Evolutionary conservation across 2,888 invertebrate genomes (phyloP), one percentile per base, ranked within the genome.

Genomic region (Byasa hedistus): DNA sequence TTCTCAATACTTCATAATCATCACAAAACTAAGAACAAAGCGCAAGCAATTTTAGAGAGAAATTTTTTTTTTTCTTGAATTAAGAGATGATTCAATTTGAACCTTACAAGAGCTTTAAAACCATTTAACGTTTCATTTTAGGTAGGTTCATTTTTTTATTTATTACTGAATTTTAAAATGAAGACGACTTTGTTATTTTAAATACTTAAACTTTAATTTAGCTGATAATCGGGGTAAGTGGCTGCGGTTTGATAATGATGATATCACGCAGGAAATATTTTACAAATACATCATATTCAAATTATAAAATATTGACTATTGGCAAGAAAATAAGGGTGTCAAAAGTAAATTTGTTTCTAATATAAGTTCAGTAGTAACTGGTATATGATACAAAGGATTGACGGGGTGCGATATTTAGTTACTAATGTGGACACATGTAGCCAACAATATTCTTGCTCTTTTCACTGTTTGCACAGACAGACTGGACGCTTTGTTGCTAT

Each of bases 401-500:
- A 48, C 48, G n/a, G n/a, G 19, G 19, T 7, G n/a, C 48, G 8
- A 48, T n/a, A 48, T 48, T 48, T 48, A n/a, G 48, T 48, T 48
- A n/a, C 48, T 39, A 48, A 48, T 48, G n/a, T 48, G 48, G n/a
- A 48, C 48, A 48, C 48, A 5, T 57, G 32, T 32, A 17, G n/a
- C 23, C 19, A 32, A 22, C 19, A 32, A 61, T 52, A n/a, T 19
- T 32, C 52, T 54, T 36, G 36, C 27, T 48, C 4, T 23, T 22
- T 15, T 48, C 17, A 57, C 57, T 23, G 51, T 21, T 27, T n/a
- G 17, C 52, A 19, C 17, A 17, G 44, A 7, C n/a, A 48, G 48
- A n/a, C n/a, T 3, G n/a, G 32, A 48, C 24, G 44, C 63, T 22
- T 64, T 64, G 63, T 64, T 52, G 57, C 12, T 60, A 32, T 57